A percentile compares a stretch with the other conserved stretches of the same genome.
Evolutionary conservation across 2,797 vertebrate species (phyloP).

Genomic region (Acanthurus lineatus): DNA sequence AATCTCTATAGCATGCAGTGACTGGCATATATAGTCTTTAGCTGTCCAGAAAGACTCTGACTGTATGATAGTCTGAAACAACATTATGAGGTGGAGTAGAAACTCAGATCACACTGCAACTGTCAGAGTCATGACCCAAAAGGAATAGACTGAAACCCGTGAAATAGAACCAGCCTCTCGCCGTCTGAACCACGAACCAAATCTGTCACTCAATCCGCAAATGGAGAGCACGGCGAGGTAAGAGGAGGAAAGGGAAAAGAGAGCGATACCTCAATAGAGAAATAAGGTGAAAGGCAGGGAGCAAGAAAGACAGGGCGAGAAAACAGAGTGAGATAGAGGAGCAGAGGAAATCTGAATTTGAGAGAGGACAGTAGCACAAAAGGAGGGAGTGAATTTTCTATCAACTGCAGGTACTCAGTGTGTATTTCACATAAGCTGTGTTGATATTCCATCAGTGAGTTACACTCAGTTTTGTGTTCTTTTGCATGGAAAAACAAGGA

Average conservation of each 20-base stretch:
- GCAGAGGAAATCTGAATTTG: slow-evolving; percentile 4
- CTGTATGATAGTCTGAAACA: slow-evolving; percentile 48
- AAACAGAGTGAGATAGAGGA: not conserved
- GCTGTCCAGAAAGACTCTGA: slow-evolving; percentile 24
- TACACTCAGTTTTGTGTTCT: slow-evolving; percentile 38
- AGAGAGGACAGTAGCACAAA: not conserved
- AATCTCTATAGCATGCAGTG: slow-evolving; percentile 22
- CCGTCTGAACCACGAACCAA: slow-evolving; percentile 60
- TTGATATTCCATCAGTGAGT: slow-evolving; percentile 26
- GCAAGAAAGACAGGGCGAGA: not conserved
- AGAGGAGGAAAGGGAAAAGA: slow-evolving; percentile 15
- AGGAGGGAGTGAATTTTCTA: slow-evolving; percentile 17
- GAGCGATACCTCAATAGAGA: slow-evolving; percentile 9
- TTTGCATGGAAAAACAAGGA: slow-evolving; percentile 30
- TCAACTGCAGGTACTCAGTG: slow-evolving; percentile 24
- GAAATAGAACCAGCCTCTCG: slow-evolving; percentile 62
- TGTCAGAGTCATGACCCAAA: slow-evolving; percentile 66
- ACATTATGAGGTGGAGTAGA: slow-evolving; percentile 31
- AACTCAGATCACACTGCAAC: slow-evolving; percentile 41
- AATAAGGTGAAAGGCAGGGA: slow-evolving; percentile 22
- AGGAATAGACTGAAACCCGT: slow-evolving; percentile 60
- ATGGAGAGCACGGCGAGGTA: slow-evolving; percentile 40
- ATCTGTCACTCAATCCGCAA: slow-evolving; percentile 70
- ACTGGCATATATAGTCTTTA: slow-evolving; percentile 23
- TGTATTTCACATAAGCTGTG: slow-evolving; percentile 35